These are phyloP conservation scores for Brachypodius melanocephalos DNA, from an alignment of 2,113 vertebrate species.

Conservation along the genomic window DNA sequence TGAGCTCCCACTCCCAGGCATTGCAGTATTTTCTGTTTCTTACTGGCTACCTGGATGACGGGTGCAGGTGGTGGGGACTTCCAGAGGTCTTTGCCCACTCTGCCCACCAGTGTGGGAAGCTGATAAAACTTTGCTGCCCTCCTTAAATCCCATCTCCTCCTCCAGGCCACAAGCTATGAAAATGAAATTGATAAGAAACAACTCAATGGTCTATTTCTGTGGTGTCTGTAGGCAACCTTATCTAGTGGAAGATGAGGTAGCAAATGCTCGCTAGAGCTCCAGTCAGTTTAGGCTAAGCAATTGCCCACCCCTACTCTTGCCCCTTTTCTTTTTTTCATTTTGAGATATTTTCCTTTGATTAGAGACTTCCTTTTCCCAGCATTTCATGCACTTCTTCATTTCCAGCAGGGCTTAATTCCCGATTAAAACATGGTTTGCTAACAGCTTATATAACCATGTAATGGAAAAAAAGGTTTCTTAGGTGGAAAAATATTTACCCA, in stretches of 20 bases:
- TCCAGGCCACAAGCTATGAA: not conserved
- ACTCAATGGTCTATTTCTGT: not conserved
- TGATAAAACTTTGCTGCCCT: not conserved
- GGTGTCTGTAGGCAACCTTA: not conserved
- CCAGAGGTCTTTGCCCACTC: fast-evolving
- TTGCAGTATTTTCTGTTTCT: fast-evolving
- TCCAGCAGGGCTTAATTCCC: not conserved
- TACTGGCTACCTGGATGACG: fast-evolving
- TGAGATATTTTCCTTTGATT: not conserved
- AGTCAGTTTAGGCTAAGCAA: not conserved
- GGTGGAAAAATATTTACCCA: not conserved
- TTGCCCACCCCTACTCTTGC: not conserved
- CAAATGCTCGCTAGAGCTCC: not conserved
- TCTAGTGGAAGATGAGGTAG: not conserved
- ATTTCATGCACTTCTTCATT: not conserved
- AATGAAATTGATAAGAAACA: not conserved
- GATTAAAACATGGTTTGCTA: not conserved
- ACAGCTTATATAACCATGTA: not conserved
- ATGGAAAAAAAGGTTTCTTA: not conserved
- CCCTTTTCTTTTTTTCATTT: not conserved
- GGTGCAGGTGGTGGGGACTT: not conserved
- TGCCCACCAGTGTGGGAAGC: fast-evolving
- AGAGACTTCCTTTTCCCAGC: not conserved
- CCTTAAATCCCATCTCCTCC: not conserved
- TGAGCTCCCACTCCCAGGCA: not conserved